Evolutionary conservation across 2,113 vertebrate genomes (phyloP).

Genomic region (Antennarius striatus): DNA sequence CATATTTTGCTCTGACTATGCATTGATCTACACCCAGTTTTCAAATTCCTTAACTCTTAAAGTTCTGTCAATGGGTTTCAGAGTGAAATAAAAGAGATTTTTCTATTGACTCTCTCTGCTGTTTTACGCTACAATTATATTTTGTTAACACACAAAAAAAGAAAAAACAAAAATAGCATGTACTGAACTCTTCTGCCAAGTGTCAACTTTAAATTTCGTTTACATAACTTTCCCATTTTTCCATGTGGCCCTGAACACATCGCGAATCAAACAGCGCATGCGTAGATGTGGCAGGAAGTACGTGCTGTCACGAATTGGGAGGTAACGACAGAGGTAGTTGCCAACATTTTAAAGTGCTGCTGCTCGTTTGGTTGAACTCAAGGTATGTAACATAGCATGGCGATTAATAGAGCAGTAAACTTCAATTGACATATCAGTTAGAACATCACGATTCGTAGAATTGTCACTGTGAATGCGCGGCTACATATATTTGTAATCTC

Average conservation of each 20-base stretch:
- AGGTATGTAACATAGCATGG: constrained; percentile 17
- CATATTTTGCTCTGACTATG: constrained; percentile 66
- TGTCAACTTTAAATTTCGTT: neutral
- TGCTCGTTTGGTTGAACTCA: constrained; percentile 4
- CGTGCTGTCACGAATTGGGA: neutral
- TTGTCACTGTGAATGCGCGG: neutral
- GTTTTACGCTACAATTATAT: neutral
- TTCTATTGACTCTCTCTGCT: constrained; percentile 13
- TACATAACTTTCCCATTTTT: constrained; percentile 1
- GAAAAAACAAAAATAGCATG: too few species aligned
- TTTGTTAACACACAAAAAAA: too few species aligned
- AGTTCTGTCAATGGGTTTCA: constrained; percentile 23
- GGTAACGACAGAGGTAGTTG: neutral
- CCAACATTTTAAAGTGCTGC: neutral
- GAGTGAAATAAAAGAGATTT: constrained; percentile 64
- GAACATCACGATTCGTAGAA: too few species aligned
- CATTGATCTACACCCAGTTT: constrained; percentile 54
- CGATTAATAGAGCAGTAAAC: neutral
- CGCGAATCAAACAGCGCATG: constrained; percentile 16
- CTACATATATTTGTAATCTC: neutral
- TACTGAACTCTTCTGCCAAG: too few species aligned
- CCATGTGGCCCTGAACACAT: neutral
- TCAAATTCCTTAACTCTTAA: constrained; percentile 54
- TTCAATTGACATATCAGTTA: neutral
- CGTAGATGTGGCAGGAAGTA: constrained; percentile 35